Evolutionary conservation across 2,797 vertebrate species (phyloP), one percentile per base, ranked within the genome.

Genomic region (Thunnus albacares): DNA sequence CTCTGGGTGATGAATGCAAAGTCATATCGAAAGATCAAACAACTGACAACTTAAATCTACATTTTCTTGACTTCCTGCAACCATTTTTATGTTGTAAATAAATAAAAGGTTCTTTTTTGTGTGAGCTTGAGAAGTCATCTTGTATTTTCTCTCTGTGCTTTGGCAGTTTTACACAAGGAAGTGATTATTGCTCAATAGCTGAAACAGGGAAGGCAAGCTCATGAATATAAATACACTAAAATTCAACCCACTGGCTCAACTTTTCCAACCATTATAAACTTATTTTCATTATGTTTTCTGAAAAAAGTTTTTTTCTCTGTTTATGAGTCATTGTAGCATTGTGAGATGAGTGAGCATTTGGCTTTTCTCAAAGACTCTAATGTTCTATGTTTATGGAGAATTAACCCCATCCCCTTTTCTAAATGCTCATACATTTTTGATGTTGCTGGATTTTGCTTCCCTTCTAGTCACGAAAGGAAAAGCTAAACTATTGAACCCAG

Each of bases 121-220:
- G 28, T 49, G 13, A 74, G 51, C 38, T 69, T 67, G 18, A 68
- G 20, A 63, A 70, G 49, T 26, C 55, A 33, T 78, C n/a, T 55
- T 64, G 51, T 64, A 41, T 53, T 79, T 80, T 79, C 58, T 70
- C 70, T 81, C 68, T 72, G 41, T n/a, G 73, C 57, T 80, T 67
- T 78, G 79, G 73, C 82, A 84, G 82, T 79, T 89, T 85, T 89
- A 88, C 82, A 90, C 87, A 86, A 88, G 87, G 84, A 92, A 87
- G 83, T 86, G 65, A 90, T 89, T 86, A 87, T 87, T 90, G 69
- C 70, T 85, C 84, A 62, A 71, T 77, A 49, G 87, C 81, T 67
- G 81, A 89, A 75, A 71, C 52, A 76, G 78, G 71, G 82, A 81
- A 79, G 67, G 52, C 38, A 75, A 60, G 28, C 79, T 84, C 80